Conservation (phyloP, 2,888 invertebrate species). For the Marasmarcha lunaedactyla region DNA sequence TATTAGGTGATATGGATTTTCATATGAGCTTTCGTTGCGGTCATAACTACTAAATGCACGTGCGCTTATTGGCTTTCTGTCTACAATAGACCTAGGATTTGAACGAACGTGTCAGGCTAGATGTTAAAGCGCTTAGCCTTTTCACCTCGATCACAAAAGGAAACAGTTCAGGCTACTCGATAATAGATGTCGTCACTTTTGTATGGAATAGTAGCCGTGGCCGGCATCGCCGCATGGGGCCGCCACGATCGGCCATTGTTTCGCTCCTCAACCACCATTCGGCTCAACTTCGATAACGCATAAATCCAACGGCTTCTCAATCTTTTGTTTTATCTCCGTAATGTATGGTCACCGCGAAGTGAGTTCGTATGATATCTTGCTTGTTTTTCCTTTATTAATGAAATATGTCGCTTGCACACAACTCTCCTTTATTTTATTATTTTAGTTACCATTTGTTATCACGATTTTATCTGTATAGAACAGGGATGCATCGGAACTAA, state of each 20-base stretch:
- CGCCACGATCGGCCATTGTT: slow-evolving; percentile 66
- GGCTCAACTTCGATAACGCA: slow-evolving; percentile 60
- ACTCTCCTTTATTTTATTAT: slow-evolving; percentile 62
- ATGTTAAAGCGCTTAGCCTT: slow-evolving; percentile 5
- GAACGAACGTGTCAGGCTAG: slow-evolving; percentile 2
- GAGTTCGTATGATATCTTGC: slow-evolving; percentile 59
- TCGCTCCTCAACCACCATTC: slow-evolving; percentile 33
- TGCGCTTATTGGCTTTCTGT: too few relatives aligned
- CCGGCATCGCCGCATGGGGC: slow-evolving; percentile 62
- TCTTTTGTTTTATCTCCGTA: slow-evolving; percentile 68
- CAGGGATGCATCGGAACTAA: slow-evolving; percentile 62
- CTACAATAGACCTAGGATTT: slow-evolving; percentile 10
- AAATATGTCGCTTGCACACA: slow-evolving; percentile 63
- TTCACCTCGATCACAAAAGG: slow-evolving; percentile 17
- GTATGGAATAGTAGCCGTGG: slow-evolving; percentile 9
- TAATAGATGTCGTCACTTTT: slow-evolving; percentile 45
- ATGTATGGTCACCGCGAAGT: slow-evolving; percentile 70
- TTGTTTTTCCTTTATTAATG: slow-evolving; percentile 69
- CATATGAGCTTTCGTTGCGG: too few relatives aligned
- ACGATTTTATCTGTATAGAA: slow-evolving; percentile 66
- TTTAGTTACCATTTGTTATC: slow-evolving; percentile 70
- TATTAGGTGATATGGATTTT: too few relatives aligned
- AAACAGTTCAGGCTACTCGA: slow-evolving; percentile 38
- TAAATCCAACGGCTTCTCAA: slow-evolving; percentile 46
- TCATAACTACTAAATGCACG: too few relatives aligned